Conservation (phyloP, 2,113 vertebrate species). For the Carollia perspicillata region DNA sequence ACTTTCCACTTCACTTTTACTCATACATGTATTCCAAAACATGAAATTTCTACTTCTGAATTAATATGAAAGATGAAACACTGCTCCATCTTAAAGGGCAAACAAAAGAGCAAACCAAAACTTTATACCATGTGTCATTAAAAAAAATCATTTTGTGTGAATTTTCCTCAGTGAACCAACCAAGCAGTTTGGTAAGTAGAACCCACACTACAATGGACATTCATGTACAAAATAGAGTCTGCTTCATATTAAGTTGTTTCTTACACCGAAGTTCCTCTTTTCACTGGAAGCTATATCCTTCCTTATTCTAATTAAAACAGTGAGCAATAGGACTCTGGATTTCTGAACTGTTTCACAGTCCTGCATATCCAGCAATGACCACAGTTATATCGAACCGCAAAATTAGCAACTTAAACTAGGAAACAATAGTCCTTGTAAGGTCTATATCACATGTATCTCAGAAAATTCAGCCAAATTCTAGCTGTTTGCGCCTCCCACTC, state of each 20-base stretch:
- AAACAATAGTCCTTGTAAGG: not conserved
- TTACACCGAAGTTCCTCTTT: constrained; percentile 62
- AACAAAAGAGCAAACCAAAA: not conserved
- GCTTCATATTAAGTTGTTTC: constrained; percentile 27
- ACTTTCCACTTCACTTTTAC: constrained; percentile 34
- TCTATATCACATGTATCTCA: not conserved
- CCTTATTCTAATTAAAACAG: constrained; percentile 70
- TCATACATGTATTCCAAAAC: not conserved
- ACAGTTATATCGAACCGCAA: not conserved
- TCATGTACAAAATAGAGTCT: not conserved
- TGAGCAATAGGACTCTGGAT: not conserved
- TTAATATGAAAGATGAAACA: constrained; percentile 29
- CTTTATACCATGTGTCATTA: not conserved
- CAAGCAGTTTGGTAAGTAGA: not conserved
- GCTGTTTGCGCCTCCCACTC: not conserved
- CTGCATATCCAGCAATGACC: not conserved
- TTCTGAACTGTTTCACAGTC: not conserved
- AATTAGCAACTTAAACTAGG: not conserved
- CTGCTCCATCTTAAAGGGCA: not conserved
- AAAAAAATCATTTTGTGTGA: not conserved
- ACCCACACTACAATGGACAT: not conserved
- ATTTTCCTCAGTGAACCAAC: constrained; percentile 26
- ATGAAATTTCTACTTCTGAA: constrained; percentile 29
- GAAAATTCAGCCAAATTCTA: not conserved
- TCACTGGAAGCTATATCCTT: constrained; percentile 50